phyloP scores from a whole-genome alignment of 1,140 invertebrate genomes.

The Maniola jurtina region DNA sequence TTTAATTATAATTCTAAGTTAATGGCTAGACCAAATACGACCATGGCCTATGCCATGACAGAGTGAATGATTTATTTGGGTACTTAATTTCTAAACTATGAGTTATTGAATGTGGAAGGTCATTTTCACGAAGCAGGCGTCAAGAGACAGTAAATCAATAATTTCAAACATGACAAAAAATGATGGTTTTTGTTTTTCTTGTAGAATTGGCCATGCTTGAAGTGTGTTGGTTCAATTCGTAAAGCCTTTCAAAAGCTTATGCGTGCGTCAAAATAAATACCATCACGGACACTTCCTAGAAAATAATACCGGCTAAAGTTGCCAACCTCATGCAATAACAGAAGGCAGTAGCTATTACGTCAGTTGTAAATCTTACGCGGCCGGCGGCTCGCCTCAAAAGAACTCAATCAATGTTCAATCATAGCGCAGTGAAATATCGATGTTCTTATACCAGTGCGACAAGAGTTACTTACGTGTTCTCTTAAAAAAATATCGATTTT shows the following conservation, averaged over 20 bases:
- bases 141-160: no score
- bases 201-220: background rate
- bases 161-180: no score
- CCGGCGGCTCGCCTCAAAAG: constrained; percentile 48
- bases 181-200: background rate
- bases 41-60: no score
- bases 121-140: no score
- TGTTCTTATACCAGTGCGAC: constrained; percentile 27
- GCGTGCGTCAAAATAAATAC: constrained; percentile 11
- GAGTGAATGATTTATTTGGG: no score
- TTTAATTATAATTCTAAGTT: no score
- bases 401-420: constrained; percentile 67
- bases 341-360: constrained; percentile 50
- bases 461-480: constrained; percentile 6
- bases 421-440: constrained; percentile 48
- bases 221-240: background rate
- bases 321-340: constrained; percentile 41
- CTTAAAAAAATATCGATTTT: constrained; percentile 28
- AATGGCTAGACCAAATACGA: no score
- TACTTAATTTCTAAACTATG: no score
- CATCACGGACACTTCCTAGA: constrained; percentile 10
- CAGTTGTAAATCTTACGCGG: constrained; percentile 59
- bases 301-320: constrained; percentile 14
- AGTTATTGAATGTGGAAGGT: no score
- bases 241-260: constrained; percentile 1